A percentile compares a stretch with the other conserved stretches of the same genome.
Evolutionary conservation across 2,113 vertebrate species (phyloP).

Genomic region (Aphelocoma coerulescens): DNA sequence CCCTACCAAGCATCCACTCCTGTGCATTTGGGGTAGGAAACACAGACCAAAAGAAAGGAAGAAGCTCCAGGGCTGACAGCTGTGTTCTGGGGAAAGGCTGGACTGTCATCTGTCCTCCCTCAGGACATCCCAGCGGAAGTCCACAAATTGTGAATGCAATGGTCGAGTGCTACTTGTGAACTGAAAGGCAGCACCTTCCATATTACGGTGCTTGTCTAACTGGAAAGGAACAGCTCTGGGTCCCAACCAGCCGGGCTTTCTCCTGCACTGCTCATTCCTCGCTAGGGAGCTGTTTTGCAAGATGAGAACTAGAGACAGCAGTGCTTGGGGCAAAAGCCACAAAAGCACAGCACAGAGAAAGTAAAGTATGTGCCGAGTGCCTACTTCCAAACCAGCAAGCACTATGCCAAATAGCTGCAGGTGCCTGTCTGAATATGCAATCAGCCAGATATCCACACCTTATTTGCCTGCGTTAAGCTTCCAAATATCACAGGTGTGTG

Average conservation of each 20-base stretch:
- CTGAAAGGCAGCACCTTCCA: background rate
- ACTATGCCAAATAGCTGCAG: constrained; percentile 65
- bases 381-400: constrained; percentile 60
- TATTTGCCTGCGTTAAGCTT: constrained; percentile 64
- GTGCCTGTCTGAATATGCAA: constrained; percentile 72
- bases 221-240: background rate
- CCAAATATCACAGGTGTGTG: constrained; percentile 72
- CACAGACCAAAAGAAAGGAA: background rate
- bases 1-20: background rate
- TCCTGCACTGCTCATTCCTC: background rate
- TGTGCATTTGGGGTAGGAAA: background rate
- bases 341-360: constrained; percentile 33
- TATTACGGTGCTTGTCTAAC: background rate
- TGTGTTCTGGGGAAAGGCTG: background rate
- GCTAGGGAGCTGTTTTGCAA: constrained; percentile 22
- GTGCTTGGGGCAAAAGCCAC: constrained; percentile 25
- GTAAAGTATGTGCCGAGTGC: constrained; percentile 33
- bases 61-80: background rate
- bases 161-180: background rate
- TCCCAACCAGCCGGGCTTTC: background rate
- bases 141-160: background rate
- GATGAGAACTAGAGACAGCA: constrained; percentile 25
- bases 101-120: background rate
- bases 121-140: background rate
- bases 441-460: constrained; percentile 71